Percentiles rank a stretch among this genome's conserved stretches.
Conservation (phyloP, 1,140 invertebrate species). For the Zophobas morio region DNA sequence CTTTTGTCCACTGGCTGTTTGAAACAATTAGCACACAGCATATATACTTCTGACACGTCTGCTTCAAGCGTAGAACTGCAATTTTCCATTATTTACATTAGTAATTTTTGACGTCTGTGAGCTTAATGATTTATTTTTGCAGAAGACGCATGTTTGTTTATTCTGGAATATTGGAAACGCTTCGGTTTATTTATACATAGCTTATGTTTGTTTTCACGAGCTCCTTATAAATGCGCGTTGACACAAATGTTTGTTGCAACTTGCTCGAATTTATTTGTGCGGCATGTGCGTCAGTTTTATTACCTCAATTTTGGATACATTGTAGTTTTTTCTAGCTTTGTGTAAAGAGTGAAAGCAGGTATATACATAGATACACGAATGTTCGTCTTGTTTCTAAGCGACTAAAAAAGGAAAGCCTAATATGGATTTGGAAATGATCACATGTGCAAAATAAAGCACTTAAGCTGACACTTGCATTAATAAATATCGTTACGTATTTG, state of each 20-base stretch:
- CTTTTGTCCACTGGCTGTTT: background rate
- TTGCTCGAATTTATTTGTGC: constrained; percentile 35
- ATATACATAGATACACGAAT: too few relatives aligned
- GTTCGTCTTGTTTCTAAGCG: too few relatives aligned
- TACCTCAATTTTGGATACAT: constrained; percentile 1
- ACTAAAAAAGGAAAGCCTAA: too few relatives aligned
- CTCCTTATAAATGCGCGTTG: constrained; percentile 33
- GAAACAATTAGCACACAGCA: constrained; percentile 4
- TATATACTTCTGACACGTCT: background rate
- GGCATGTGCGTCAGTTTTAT: constrained; percentile 18
- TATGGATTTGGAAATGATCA: too few relatives aligned
- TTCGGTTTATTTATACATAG: constrained; percentile 35
- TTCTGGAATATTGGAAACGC: constrained; percentile 32
- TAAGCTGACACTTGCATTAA: too few relatives aligned
- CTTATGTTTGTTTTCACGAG: constrained; percentile 37
- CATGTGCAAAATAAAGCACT: too few relatives aligned
- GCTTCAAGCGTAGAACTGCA: background rate
- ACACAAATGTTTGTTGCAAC: constrained; percentile 38
- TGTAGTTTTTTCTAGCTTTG: too few relatives aligned
- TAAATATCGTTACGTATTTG: too few relatives aligned
- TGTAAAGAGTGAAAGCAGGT: too few relatives aligned
- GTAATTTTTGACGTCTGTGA: constrained; percentile 33
- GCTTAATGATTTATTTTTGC: constrained; percentile 46
- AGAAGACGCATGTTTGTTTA: constrained; percentile 37
- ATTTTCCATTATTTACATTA: constrained; percentile 14